phyloP scores from a whole-genome alignment of 2,113 vertebrate genomes.

The Columba janthina region DNA sequence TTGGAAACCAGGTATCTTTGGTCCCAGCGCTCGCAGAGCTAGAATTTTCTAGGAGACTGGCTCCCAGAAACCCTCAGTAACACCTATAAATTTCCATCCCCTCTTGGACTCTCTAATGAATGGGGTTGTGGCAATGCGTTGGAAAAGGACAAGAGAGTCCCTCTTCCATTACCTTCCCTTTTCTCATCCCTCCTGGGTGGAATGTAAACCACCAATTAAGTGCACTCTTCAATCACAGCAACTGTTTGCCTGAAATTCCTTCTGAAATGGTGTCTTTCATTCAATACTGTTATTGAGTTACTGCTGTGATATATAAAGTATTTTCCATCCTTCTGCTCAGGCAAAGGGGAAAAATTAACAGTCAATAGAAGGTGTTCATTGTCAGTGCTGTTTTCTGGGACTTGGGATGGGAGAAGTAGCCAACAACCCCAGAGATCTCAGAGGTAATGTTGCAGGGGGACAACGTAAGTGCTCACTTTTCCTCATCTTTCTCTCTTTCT shows the following conservation, averaged over 20 bases:
- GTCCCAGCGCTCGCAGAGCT: not conserved
- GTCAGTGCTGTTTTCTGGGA: not conserved
- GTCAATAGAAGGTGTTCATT: not conserved
- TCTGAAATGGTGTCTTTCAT: not conserved
- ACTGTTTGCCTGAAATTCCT: not conserved
- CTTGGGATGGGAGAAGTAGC: not conserved
- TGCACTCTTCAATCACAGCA: rapidly evolving
- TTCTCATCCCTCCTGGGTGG: not conserved
- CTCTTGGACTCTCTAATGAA: not conserved
- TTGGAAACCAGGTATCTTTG: not conserved
- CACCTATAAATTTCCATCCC: not conserved
- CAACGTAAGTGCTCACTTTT: not conserved
- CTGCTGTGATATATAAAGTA: not conserved
- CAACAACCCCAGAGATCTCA: not conserved
- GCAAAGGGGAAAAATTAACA: not conserved
- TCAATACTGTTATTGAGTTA: not conserved
- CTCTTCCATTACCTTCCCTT: not conserved
- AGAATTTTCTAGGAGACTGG: not conserved
- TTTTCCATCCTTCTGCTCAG: not conserved
- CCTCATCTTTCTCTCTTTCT: not conserved
- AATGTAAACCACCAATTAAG: not conserved
- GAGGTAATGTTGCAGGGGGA: not conserved
- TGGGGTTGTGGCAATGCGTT: not conserved
- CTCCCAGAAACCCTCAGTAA: not conserved
- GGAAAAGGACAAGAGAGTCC: not conserved